Conservation (phyloP, 2,888 invertebrate species). For the Aphidoletes aphidimyza region DNA sequence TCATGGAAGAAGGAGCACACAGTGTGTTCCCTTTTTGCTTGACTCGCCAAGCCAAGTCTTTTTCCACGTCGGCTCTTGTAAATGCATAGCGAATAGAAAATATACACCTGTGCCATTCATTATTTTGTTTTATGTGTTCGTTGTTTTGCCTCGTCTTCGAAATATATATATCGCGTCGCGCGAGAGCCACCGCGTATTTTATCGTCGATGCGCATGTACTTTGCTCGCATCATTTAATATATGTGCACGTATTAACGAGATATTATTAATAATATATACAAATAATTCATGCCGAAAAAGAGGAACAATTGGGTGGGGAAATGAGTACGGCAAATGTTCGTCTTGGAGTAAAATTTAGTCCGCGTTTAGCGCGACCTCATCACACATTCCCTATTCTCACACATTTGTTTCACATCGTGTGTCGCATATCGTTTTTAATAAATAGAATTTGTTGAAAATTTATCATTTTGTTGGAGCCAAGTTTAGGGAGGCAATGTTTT, state of each 20-base stretch:
- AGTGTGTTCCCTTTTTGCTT: background rate
- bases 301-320: too few relatives aligned
- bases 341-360: background rate
- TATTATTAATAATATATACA: constrained; percentile 31
- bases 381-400: background rate
- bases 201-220: constrained; percentile 27
- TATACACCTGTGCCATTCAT: constrained; percentile 54
- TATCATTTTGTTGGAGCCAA: background rate
- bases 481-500: background rate
- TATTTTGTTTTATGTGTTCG: constrained; percentile 43
- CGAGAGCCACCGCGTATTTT: background rate
- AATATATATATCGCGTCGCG: background rate
- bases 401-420: constrained; percentile 5
- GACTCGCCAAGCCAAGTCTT: background rate
- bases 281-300: constrained; percentile 5
- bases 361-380: background rate
- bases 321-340: background rate
- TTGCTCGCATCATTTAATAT: constrained; percentile 43
- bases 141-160: background rate
- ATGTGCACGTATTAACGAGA: constrained; percentile 51
- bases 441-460: constrained; percentile 49
- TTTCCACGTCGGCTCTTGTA: background rate
- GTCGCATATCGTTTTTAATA: constrained; percentile 23
- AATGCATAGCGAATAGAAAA: background rate
- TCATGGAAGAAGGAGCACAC: constrained; percentile 11